Evolutionary conservation across 2,888 invertebrate genomes (phyloP).

Genomic region (Lasius platythorax): DNA sequence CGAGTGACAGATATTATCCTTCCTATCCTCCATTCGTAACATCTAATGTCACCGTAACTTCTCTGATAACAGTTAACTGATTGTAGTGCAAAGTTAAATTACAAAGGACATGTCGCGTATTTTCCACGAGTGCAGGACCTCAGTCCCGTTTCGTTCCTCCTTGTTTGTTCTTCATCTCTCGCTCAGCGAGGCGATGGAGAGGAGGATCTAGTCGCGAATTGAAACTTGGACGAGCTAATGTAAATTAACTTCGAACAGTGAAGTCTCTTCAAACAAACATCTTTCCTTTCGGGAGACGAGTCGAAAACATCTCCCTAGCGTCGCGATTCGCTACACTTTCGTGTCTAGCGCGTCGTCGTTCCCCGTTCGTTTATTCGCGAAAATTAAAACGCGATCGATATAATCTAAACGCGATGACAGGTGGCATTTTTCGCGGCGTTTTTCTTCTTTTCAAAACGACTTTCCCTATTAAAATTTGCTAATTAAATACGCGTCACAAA

Average conservation of each 20-base stretch:
- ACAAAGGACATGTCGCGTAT: background rate
- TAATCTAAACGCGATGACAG: conserved; percentile 8
- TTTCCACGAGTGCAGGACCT: background rate
- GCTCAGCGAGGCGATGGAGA: background rate
- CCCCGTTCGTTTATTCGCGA: background rate
- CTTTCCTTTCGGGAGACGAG: background rate
- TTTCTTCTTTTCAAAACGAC: background rate
- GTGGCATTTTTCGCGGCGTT: background rate
- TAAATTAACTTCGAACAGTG: conserved; percentile 1
- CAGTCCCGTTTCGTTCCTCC: background rate
- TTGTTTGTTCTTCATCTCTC: background rate
- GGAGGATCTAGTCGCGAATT: background rate
- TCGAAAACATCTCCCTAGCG: background rate
- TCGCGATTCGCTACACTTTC: background rate
- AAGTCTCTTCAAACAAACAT: background rate
- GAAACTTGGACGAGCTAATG: background rate
- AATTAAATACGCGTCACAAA: conserved; percentile 43
- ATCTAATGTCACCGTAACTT: background rate
- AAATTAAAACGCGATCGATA: conserved; percentile 36
- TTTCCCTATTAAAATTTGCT: conserved; percentile 39
- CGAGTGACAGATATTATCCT: background rate
- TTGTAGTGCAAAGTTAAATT: background rate
- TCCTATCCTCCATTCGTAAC: background rate
- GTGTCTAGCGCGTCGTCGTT: background rate
- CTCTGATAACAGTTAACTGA: background rate